Conservation (phyloP, 2,797 vertebrate species). For the Leuciscus waleckii region DNA sequence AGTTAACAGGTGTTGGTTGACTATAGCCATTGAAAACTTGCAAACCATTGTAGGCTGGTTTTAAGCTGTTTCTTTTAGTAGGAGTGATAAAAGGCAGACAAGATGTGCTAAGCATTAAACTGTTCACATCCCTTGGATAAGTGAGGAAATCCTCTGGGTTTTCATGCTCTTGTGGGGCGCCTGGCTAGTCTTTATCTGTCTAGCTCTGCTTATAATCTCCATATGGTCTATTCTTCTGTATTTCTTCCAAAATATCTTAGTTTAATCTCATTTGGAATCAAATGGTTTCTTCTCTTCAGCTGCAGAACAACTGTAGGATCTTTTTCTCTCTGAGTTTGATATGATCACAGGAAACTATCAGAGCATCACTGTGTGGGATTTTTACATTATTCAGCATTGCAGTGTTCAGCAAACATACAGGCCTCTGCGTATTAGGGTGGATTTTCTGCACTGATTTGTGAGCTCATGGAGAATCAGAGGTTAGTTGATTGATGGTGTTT, state of each 20-base stretch:
- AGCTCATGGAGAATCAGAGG: slow-evolving; percentile 8
- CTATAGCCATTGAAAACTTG: neutral
- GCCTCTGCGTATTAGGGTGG: neutral
- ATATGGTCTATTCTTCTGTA: neutral
- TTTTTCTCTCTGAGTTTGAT: neutral
- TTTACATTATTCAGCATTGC: neutral
- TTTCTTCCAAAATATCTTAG: neutral
- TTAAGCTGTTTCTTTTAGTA: neutral
- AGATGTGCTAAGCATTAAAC: neutral
- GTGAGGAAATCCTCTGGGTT: neutral
- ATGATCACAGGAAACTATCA: neutral
- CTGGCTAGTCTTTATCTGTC: neutral
- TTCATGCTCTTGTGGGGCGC: neutral
- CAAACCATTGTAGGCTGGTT: neutral
- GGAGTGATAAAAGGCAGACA: neutral
- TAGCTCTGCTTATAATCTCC: neutral
- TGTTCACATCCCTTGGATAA: neutral
- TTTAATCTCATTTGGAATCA: neutral
- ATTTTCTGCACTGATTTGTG: neutral
- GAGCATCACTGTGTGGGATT: neutral
- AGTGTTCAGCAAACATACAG: neutral
- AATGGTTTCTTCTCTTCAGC: neutral
- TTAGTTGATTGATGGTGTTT: neutral
- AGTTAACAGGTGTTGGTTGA: neutral
- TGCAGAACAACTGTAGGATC: neutral